phyloP scores from a whole-genome alignment of 2,888 invertebrate species.

The Cynaeus angustus region DNA sequence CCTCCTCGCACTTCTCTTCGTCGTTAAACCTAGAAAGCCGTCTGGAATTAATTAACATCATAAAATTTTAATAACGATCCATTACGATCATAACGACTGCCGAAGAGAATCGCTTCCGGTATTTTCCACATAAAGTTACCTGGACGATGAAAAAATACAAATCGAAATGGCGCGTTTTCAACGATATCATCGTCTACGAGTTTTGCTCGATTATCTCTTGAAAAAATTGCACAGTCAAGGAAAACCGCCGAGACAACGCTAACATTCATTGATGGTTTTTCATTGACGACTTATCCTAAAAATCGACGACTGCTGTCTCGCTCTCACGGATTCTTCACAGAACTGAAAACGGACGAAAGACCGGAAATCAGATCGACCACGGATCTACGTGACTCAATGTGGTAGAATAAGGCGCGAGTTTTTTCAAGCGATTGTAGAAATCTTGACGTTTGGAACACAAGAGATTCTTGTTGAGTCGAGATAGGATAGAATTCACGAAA shows the following conservation, averaged over 20 bases:
- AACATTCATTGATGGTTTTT: slow-evolving; percentile 32
- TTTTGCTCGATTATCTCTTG: neutral
- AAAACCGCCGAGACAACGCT: slow-evolving; percentile 30
- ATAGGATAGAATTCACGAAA: slow-evolving; percentile 2
- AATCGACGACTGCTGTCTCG: slow-evolving; percentile 16
- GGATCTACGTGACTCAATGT: slow-evolving; percentile 48
- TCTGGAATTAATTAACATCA: slow-evolving; percentile 33
- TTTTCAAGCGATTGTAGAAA: slow-evolving; percentile 11
- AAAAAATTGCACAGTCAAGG: slow-evolving; percentile 14
- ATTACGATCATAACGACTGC: slow-evolving; percentile 12
- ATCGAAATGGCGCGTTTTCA: neutral
- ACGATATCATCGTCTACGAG: neutral
- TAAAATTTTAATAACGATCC: slow-evolving; percentile 39
- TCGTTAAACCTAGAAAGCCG: slow-evolving; percentile 20
- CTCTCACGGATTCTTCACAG: slow-evolving; percentile 37
- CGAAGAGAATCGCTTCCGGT: slow-evolving; percentile 31
- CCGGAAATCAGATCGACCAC: slow-evolving; percentile 51
- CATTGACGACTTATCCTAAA: slow-evolving; percentile 39
- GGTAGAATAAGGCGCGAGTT: slow-evolving; percentile 8
- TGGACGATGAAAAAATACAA: neutral
- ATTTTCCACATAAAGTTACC: slow-evolving; percentile 20
- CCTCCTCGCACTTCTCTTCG: neutral
- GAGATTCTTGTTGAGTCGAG: neutral
- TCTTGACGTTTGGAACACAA: slow-evolving; percentile 18
- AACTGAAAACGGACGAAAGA: slow-evolving; percentile 40